phyloP scores from a whole-genome alignment of 2,888 invertebrate genomes.

The Lycaena phlaeas region DNA sequence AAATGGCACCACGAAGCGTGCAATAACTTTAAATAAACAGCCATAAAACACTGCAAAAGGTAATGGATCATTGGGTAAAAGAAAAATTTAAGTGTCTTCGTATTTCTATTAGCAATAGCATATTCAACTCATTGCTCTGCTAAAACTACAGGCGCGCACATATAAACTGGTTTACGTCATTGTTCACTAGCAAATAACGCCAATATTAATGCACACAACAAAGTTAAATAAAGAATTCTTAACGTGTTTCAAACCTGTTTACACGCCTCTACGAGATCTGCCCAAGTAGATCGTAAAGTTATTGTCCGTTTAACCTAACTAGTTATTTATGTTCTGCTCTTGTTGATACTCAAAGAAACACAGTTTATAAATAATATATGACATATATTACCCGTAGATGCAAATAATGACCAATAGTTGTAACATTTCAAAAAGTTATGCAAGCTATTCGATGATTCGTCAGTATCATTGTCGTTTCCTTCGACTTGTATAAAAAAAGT shows the following conservation, averaged over 20 bases:
- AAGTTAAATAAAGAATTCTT: slow-evolving; percentile 3
- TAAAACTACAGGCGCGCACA: background rate
- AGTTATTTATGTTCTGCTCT: too few species aligned
- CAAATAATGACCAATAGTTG: too few species aligned
- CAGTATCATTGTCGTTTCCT: too few species aligned
- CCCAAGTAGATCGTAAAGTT: background rate
- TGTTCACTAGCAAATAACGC: background rate
- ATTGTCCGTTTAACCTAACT: background rate
- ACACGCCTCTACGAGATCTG: background rate
- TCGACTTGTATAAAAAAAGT: too few species aligned
- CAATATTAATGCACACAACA: slow-evolving; percentile 7
- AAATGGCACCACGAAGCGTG: background rate
- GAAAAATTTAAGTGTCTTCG: background rate
- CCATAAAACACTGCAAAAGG: background rate
- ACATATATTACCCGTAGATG: too few species aligned
- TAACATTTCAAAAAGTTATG: too few species aligned
- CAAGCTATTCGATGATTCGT: too few species aligned
- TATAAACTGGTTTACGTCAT: background rate
- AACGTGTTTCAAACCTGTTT: slow-evolving; percentile 11
- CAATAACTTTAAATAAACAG: background rate
- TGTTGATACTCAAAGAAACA: too few species aligned
- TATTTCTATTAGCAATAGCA: background rate
- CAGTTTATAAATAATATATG: too few species aligned
- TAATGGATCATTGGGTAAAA: background rate
- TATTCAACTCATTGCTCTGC: background rate